These are phyloP conservation scores for Menidia menidia DNA, from an alignment of 2,797 vertebrate genomes.

Conservation along the genomic window DNA sequence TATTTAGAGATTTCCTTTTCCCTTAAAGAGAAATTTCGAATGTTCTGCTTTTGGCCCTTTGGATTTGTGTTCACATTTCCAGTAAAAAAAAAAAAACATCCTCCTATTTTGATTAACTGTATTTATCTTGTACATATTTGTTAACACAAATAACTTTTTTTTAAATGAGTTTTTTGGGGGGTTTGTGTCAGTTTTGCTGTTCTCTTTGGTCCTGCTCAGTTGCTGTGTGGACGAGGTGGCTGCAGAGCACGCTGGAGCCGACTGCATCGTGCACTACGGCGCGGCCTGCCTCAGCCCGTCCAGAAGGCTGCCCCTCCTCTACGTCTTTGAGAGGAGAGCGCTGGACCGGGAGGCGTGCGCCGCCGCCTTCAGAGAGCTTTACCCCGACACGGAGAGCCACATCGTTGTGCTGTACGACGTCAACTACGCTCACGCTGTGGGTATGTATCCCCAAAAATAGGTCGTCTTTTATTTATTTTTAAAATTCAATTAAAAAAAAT, in stretches of 20 bases:
- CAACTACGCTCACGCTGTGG: conserved; percentile 81
- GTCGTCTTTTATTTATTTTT: too few relatives aligned
- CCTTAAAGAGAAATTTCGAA: too few relatives aligned
- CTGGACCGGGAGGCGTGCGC: conserved; percentile 82
- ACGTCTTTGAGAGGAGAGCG: conserved; percentile 77
- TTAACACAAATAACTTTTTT: too few relatives aligned
- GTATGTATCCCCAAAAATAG: conserved; percentile 52
- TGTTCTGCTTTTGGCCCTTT: too few relatives aligned
- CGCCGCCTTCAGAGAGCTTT: conserved; percentile 82
- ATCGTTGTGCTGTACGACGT: conserved; percentile 90
- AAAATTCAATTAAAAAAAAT: too few relatives aligned
- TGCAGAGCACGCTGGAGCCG: conserved; percentile 87
- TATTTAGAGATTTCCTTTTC: too few relatives aligned
- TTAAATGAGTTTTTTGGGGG: too few relatives aligned
- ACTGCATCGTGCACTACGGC: conserved; percentile 92
- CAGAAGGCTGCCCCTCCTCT: conserved; percentile 85
- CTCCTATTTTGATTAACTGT: too few relatives aligned
- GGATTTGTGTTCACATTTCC: too few relatives aligned
- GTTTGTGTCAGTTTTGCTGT: background rate
- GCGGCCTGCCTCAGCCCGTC: conserved; percentile 92
- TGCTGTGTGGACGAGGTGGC: conserved; percentile 97
- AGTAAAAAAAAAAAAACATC: too few relatives aligned
- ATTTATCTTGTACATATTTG: too few relatives aligned
- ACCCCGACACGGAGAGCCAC: conserved; percentile 78
- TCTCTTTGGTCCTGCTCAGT: conserved; percentile 67